A percentile compares a stretch with the other conserved stretches of the same genome.
Evolutionary conservation across 2,797 vertebrate species (phyloP).

Genomic region (Podargus strigoides): DNA sequence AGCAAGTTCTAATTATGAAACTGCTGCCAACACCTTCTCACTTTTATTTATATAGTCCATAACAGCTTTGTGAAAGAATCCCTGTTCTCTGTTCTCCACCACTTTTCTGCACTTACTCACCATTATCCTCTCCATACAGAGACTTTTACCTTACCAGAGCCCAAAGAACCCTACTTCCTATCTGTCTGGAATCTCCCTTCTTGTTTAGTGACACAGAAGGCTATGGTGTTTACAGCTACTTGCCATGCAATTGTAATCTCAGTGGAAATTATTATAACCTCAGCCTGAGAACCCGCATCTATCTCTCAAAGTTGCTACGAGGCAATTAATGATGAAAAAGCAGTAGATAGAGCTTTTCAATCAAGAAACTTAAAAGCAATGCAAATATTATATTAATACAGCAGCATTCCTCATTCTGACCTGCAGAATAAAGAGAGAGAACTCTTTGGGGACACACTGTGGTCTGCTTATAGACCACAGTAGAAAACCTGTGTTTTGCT

Average conservation of each 20-base stretch:
- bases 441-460: neutral
- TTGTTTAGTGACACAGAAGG: neutral
- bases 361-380: neutral
- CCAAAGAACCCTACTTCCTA: neutral
- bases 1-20: slow-evolving; percentile 3
- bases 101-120: neutral
- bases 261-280: neutral
- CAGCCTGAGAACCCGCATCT: neutral
- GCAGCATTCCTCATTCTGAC: neutral
- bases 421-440: neutral
- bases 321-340: neutral
- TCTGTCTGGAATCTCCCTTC: neutral
- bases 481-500: neutral
- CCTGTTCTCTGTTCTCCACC: neutral
- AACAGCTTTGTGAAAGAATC: neutral
- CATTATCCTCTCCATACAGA: neutral
- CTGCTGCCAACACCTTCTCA: neutral
- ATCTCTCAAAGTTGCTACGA: neutral
- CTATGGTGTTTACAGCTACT: neutral
- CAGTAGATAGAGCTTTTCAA: neutral
- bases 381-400: neutral
- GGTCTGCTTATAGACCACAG: neutral
- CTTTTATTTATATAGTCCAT: slow-evolving; percentile 7
- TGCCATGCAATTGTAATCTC: neutral
- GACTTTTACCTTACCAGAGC: neutral